Evolutionary conservation across 2,888 invertebrate species (phyloP).

Genomic region (Caprella mutica): DNA sequence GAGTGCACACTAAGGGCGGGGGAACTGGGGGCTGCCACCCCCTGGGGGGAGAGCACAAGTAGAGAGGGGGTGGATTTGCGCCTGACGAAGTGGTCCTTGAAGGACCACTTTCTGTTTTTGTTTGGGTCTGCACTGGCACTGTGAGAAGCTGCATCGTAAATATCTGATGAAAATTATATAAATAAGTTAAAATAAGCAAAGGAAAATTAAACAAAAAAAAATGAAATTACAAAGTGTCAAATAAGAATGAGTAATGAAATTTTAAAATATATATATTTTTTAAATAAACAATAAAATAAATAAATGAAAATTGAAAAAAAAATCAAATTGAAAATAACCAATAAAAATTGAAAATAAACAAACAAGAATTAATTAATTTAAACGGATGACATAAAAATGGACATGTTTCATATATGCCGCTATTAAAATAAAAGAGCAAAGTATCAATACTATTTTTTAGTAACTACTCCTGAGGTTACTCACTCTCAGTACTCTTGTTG

Average conservation of each 20-base stretch:
- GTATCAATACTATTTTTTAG: too few species aligned
- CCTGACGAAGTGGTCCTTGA: conserved; percentile 43
- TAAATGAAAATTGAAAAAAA: background rate
- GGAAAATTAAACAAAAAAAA: too few species aligned
- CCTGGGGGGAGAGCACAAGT: too few species aligned
- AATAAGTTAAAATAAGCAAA: conserved; percentile 1
- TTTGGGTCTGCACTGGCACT: conserved; percentile 22
- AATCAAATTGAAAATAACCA: too few species aligned
- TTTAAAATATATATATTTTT: background rate
- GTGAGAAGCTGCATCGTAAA: background rate
- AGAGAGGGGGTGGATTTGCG: conserved; percentile 26
- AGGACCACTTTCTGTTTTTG: conserved; percentile 44
- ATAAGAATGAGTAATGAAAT: background rate
- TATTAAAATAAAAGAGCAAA: too few species aligned
- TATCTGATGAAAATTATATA: background rate
- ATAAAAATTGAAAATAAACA: too few species aligned
- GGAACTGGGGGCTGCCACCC: background rate
- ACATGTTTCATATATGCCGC: too few species aligned
- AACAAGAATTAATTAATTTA: too few species aligned
- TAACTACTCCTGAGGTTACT: too few species aligned
- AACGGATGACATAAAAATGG: too few species aligned
- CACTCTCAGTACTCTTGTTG: conserved; percentile 26
- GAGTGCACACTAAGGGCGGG: conserved; percentile 14
- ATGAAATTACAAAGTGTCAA: too few species aligned
- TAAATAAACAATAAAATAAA: background rate